Evolutionary conservation across 2,888 invertebrate species (phyloP).

Genomic region (Trachelus iudaicus): DNA sequence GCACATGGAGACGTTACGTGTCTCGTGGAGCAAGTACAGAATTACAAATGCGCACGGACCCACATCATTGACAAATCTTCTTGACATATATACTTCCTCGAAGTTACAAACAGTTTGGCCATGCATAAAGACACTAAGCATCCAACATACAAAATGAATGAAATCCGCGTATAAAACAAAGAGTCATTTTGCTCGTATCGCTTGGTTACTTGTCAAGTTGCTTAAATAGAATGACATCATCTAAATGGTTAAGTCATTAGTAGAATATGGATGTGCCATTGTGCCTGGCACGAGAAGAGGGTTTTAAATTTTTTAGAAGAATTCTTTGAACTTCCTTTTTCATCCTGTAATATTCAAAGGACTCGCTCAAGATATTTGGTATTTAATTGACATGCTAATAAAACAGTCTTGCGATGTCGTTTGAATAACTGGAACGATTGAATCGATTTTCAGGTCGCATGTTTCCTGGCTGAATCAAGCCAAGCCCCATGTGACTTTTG

Average conservation of each 20-base stretch:
- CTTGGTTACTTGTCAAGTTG: neutral
- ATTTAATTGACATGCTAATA: neutral
- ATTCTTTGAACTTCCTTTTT: neutral
- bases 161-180: neutral
- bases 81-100: neutral
- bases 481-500: conserved; percentile 44
- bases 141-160: neutral
- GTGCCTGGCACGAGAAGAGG: neutral
- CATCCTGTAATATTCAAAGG: neutral
- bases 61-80: neutral
- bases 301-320: neutral
- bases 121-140: neutral
- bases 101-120: neutral
- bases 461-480: conserved; percentile 22
- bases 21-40: neutral
- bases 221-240: neutral
- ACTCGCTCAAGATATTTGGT: neutral
- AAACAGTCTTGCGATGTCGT: neutral
- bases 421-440: neutral
- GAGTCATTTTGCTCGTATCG: neutral
- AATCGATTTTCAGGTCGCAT: conserved; percentile 64
- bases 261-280: neutral
- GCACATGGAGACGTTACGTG: neutral
- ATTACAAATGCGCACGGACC: neutral
- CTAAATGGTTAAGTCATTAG: neutral